Base-by-base conservation (phyloP, 2,888 invertebrate genomes). In the Beris morrisii region DNA sequence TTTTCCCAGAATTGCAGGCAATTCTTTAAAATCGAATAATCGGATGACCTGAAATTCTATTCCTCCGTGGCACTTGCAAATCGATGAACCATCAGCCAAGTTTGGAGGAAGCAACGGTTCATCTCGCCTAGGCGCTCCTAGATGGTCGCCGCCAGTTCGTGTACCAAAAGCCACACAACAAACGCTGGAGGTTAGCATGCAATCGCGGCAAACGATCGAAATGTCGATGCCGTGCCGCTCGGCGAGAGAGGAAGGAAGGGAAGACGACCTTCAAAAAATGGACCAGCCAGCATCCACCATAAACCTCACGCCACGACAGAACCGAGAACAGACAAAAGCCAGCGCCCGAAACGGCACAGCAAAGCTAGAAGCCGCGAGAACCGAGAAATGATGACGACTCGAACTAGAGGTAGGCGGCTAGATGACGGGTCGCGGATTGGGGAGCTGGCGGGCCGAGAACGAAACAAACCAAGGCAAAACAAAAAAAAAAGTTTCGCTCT, bases 211-310 rank as follows among this genome's bases (percentile, higher is more conserved):
- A 15, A 13, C n/a, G 48, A 15, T 6, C 43, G 52, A 52, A 63
- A 63, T 28, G 44, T 43, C 38, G 38, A 38, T 5, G 9, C 5
- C 4, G 38, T 7, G 22, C 22, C 22, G 22, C 22, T 22, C 1
- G 22, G 30, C 30, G 58, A 30, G n/a, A 59, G 12, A 28, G 53
- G 13, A 53, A 11, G 46, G 52, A 64, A 48, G 57, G 53, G 59
- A 64, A 64, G 55, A 64, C 64, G 67, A 64, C 67, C 64, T 67
- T 67, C 67, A 67, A 54, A 56, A 22, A 64, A 64, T 54, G 64
- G 64, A 57, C 67, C 64, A 64, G 64, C 53, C 63, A 64, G 64
- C 53, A 57, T 11, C 28, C 38, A 48, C 45, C 44, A 32, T n/a
- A 45, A 63, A 48, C 15, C 38, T 30, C 4, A 32, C 46, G 30